Evolutionary conservation across 2,797 vertebrate genomes (phyloP).

Genomic region (Iguana delicatissima): DNA sequence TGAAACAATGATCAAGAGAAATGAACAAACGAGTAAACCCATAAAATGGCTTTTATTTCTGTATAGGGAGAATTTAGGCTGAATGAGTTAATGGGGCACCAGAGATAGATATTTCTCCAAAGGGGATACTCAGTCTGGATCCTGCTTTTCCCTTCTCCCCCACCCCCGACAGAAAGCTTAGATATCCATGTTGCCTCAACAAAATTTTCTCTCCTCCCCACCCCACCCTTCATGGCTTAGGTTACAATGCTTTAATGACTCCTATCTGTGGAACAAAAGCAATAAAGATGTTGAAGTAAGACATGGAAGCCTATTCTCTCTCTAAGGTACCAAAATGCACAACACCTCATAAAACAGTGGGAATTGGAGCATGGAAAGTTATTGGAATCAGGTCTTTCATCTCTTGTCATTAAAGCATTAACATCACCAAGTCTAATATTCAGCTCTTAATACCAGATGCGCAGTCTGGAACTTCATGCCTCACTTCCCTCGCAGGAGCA

Average conservation of each 20-base stretch:
- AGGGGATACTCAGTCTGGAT: not conserved
- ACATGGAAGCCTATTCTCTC: slow-evolving; percentile 71
- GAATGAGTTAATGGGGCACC: not conserved
- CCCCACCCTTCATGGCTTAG: slow-evolving; percentile 50
- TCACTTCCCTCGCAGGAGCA: slow-evolving; percentile 52
- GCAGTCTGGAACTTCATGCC: slow-evolving; percentile 54
- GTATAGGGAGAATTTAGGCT: not conserved
- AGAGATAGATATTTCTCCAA: slow-evolving; percentile 8
- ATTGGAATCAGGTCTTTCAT: slow-evolving; percentile 76
- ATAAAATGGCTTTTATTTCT: not conserved
- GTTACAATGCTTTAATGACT: slow-evolving; percentile 71
- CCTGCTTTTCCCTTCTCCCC: not conserved
- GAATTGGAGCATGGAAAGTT: slow-evolving; percentile 68
- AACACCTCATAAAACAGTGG: slow-evolving; percentile 79
- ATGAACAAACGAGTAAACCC: not conserved
- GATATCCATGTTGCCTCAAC: slow-evolving; percentile 10
- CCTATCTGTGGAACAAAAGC: slow-evolving; percentile 76
- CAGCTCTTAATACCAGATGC: slow-evolving; percentile 77
- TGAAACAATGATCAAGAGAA: not conserved
- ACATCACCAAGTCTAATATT: slow-evolving; percentile 69
- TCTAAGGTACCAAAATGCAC: slow-evolving; percentile 72
- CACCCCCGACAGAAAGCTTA: slow-evolving; percentile 12
- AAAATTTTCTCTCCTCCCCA: not conserved
- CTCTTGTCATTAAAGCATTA: slow-evolving; percentile 79
- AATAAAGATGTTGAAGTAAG: slow-evolving; percentile 75